These are phyloP conservation scores for Tachyglossus aculeatus DNA, from an alignment of 2,797 vertebrate genomes.

Conservation along the genomic window DNA sequence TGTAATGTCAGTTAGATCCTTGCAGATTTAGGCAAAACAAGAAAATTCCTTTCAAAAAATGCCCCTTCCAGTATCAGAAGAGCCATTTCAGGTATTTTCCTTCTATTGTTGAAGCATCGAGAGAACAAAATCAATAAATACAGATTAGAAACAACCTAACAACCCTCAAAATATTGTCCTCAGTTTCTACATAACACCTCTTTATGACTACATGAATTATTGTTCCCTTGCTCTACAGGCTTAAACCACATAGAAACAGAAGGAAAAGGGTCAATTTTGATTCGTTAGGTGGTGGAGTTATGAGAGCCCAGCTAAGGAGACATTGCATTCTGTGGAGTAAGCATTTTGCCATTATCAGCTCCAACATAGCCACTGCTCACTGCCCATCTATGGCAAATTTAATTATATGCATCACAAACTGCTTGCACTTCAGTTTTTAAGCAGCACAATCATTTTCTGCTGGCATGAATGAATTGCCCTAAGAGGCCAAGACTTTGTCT, in stretches of 20 bases:
- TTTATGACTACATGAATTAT: too few species aligned
- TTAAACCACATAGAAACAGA: background rate
- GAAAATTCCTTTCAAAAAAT: too few species aligned
- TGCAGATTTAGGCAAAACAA: too few species aligned
- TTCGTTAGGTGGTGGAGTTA: background rate
- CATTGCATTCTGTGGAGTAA: background rate
- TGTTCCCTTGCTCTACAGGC: too few species aligned
- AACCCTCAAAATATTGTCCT: too few species aligned
- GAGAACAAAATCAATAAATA: too few species aligned
- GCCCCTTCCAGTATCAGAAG: too few species aligned
- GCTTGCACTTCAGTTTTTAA: background rate
- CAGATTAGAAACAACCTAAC: too few species aligned
- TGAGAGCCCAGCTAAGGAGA: background rate
- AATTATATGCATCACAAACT: background rate
- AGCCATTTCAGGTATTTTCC: too few species aligned
- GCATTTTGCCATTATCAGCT: background rate
- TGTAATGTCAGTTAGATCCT: too few species aligned
- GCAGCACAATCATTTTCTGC: background rate
- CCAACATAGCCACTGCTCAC: background rate
- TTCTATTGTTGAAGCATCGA: too few species aligned
- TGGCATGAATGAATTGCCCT: background rate
- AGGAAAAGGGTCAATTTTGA: background rate
- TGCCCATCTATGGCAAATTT: background rate
- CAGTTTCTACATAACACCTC: too few species aligned
- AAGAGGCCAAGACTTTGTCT: fast-evolving